These are phyloP conservation scores for Cataglyphis livida DNA, from an alignment of 2,888 invertebrate genomes.

Conservation along the genomic window DNA sequence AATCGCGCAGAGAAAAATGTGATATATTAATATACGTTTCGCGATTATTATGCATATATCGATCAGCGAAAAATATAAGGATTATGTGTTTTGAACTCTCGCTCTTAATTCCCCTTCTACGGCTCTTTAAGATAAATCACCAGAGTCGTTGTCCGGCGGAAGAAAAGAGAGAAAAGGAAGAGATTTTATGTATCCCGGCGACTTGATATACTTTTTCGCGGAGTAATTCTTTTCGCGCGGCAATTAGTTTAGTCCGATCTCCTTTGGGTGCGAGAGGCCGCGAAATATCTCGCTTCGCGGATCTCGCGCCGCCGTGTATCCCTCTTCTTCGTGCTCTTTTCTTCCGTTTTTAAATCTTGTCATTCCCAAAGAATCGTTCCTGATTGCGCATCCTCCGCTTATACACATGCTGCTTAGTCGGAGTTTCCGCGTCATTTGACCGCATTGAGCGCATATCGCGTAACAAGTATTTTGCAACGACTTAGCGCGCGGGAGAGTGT, in stretches of 20 bases:
- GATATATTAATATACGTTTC: not conserved
- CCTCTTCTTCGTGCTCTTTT: not conserved
- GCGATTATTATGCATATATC: not conserved
- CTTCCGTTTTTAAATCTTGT: slow-evolving; percentile 34
- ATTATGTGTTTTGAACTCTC: slow-evolving; percentile 23
- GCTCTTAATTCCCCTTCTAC: slow-evolving; percentile 7
- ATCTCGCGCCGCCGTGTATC: not conserved
- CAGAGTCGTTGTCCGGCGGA: slow-evolving; percentile 18
- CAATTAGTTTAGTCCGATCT: slow-evolving; percentile 31
- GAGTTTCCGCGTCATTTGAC: slow-evolving; percentile 49
- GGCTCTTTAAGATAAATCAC: slow-evolving; percentile 36
- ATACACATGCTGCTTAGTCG: slow-evolving; percentile 35
- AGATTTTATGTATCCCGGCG: slow-evolving; percentile 40
- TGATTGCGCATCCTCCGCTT: slow-evolving; percentile 31
- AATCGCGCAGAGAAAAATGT: not conserved
- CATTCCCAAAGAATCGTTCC: slow-evolving; percentile 40
- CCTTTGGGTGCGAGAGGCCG: slow-evolving; percentile 8
- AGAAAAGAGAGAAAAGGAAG: slow-evolving; percentile 23
- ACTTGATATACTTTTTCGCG: slow-evolving; percentile 44
- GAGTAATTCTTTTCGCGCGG: slow-evolving; percentile 42
- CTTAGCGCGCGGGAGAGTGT: slow-evolving; percentile 17
- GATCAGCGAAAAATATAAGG: slow-evolving; percentile 5
- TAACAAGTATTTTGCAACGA: slow-evolving; percentile 53
- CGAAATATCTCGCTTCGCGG: slow-evolving; percentile 19
- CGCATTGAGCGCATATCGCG: slow-evolving; percentile 42